These are phyloP conservation scores for Bothrops jararaca DNA, from an alignment of 2,113 vertebrate genomes.

Conservation along the genomic window DNA sequence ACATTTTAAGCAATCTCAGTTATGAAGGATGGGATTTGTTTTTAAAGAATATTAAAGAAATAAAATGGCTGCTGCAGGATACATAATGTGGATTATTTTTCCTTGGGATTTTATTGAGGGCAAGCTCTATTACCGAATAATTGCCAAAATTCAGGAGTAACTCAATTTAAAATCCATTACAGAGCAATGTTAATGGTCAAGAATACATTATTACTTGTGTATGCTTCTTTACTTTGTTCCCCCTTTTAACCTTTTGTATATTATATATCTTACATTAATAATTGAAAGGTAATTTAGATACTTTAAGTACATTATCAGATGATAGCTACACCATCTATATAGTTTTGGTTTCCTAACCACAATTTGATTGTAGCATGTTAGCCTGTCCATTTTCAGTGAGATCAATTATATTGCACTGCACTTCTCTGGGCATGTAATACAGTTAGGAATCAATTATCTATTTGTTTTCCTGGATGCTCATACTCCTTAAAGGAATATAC, in stretches of 20 bases:
- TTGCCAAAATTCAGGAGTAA: neutral
- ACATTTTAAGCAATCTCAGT: neutral
- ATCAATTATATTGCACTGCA: neutral
- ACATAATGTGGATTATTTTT: neutral
- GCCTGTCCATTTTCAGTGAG: conserved; percentile 38
- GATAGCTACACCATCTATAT: neutral
- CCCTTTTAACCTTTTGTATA: neutral
- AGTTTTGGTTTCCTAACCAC: neutral
- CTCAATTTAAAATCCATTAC: neutral
- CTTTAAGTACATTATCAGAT: conserved; percentile 8
- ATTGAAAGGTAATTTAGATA: neutral
- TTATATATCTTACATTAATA: neutral
- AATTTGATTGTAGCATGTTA: neutral
- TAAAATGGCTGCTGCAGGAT: neutral
- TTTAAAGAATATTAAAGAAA: neutral
- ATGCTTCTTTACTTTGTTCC: neutral
- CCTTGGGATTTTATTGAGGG: neutral
- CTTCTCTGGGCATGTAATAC: neutral
- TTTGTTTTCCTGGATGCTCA: neutral
- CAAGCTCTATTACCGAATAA: neutral
- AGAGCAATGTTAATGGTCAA: neutral
- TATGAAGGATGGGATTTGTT: neutral
- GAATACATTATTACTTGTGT: neutral
- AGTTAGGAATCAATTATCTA: conserved; percentile 29
- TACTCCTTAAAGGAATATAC: neutral